Evolutionary conservation across 1,140 invertebrate genomes (phyloP).

Genomic region (Drosophila punjabiensis): DNA sequence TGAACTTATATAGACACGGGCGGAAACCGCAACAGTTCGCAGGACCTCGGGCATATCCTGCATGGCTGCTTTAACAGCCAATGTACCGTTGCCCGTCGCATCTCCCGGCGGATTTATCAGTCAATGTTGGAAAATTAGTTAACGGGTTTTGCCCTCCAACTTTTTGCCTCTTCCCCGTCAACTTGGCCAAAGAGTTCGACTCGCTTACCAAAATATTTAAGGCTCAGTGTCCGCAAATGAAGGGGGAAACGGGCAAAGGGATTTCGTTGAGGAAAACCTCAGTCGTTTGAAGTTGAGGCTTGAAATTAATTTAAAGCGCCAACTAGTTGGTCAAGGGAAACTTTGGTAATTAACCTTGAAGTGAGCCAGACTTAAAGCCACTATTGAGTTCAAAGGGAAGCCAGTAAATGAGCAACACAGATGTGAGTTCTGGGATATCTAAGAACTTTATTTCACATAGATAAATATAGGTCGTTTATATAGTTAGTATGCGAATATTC

Average conservation of each 20-base stretch:
- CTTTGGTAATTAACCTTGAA: slow-evolving; percentile 33
- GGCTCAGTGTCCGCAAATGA: slow-evolving; percentile 29
- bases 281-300: slow-evolving; percentile 36
- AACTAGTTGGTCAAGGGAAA: slow-evolving; percentile 15
- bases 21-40: slow-evolving; percentile 30
- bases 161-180: slow-evolving; percentile 34
- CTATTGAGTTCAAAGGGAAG: neutral
- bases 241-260: slow-evolving; percentile 3
- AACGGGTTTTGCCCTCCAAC: slow-evolving; percentile 56
- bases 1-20: slow-evolving; percentile 60
- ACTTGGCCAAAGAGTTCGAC: slow-evolving; percentile 70
- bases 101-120: slow-evolving; percentile 61
- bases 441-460: slow-evolving; percentile 41
- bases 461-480: slow-evolving; percentile 26
- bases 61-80: slow-evolving; percentile 66
- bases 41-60: slow-evolving; percentile 23
- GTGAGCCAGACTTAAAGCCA: neutral
- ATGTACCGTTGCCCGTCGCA: slow-evolving; percentile 45
- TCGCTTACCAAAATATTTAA: slow-evolving; percentile 55
- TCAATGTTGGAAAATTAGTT: slow-evolving; percentile 78
- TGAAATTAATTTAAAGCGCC: slow-evolving; percentile 33
- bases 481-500: slow-evolving; percentile 24
- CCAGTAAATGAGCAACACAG: neutral
- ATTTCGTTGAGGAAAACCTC: slow-evolving; percentile 28
- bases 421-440: slow-evolving; percentile 21